phyloP scores from a whole-genome alignment of 2,888 invertebrate species.

The Acholoe squamosa region DNA sequence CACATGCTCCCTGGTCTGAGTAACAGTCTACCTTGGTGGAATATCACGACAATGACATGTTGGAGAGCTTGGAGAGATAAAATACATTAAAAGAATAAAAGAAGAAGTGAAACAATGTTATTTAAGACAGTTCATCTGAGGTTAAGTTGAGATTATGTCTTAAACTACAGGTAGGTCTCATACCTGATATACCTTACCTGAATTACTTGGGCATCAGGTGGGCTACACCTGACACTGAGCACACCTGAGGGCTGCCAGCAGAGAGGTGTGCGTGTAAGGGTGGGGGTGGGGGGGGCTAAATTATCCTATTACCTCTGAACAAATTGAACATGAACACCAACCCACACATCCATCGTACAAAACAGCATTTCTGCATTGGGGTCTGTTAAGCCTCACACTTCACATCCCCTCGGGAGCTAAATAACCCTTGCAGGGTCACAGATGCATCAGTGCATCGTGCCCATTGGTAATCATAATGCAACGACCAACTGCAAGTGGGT shows the following conservation, averaged over 20 bases:
- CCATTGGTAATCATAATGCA: no score
- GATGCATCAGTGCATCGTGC: no score
- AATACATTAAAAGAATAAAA: no score
- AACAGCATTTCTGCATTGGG: not conserved
- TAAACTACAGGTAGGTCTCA: no score
- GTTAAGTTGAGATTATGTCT: no score
- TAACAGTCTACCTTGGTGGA: no score
- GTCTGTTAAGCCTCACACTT: not conserved
- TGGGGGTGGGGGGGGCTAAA: not conserved
- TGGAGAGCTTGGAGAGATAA: no score
- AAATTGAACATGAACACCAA: not conserved
- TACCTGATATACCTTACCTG: not conserved
- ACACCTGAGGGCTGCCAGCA: not conserved
- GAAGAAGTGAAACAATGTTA: no score
- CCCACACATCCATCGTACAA: not conserved
- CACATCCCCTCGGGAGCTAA: not conserved
- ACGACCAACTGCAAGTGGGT: no score
- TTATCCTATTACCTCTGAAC: constrained; percentile 22
- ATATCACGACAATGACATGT: no score
- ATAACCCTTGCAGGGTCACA: not conserved
- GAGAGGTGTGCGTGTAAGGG: not conserved
- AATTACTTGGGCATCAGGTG: not conserved
- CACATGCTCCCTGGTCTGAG: no score
- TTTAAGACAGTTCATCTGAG: no score
- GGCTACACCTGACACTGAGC: not conserved